Percentiles rank a stretch among this genome's conserved stretches.
These are phyloP conservation scores for Dicranocentrus wangi DNA, from an alignment of 2,888 invertebrate species.

Conservation along the genomic window DNA sequence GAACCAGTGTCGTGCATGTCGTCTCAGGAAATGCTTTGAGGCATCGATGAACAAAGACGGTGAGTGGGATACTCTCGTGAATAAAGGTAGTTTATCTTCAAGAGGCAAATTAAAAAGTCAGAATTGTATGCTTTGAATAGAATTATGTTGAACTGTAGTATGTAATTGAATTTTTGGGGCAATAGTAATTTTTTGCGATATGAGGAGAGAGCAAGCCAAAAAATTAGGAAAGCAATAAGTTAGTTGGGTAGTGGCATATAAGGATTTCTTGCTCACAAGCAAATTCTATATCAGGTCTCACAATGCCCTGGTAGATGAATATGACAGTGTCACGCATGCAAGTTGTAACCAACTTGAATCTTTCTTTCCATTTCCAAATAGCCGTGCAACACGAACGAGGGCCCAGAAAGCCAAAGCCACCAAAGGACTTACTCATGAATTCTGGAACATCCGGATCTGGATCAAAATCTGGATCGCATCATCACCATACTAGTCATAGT, in stretches of 20 bases:
- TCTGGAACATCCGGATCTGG: conserved; percentile 37
- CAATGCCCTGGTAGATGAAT: conserved; percentile 20
- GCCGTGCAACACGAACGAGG: conserved; percentile 98
- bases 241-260: conserved; percentile 18
- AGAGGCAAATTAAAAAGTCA: conserved; percentile 37
- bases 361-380: conserved; percentile 75
- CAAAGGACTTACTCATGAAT: conserved; percentile 48
- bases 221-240: conserved; percentile 58
- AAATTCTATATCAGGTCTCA: conserved; percentile 36
- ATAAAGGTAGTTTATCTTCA: neutral
- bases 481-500: conserved; percentile 31
- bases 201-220: conserved; percentile 18
- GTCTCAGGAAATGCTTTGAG: conserved; percentile 95
- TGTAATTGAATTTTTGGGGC: conserved; percentile 8
- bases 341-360: neutral
- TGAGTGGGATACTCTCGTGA: conserved; percentile 77
- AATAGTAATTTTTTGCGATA: conserved; percentile 12
- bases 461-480: conserved; percentile 56
- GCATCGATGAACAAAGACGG: conserved; percentile 99
- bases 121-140: conserved; percentile 37
- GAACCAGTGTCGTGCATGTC: conserved; percentile 96
- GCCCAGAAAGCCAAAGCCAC: conserved; percentile 93
- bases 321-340: conserved; percentile 18
- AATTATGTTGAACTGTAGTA: neutral
- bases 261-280: no score